Conservation (phyloP, 2,113 vertebrate genomes). For the Prochilodus magdalenae region DNA sequence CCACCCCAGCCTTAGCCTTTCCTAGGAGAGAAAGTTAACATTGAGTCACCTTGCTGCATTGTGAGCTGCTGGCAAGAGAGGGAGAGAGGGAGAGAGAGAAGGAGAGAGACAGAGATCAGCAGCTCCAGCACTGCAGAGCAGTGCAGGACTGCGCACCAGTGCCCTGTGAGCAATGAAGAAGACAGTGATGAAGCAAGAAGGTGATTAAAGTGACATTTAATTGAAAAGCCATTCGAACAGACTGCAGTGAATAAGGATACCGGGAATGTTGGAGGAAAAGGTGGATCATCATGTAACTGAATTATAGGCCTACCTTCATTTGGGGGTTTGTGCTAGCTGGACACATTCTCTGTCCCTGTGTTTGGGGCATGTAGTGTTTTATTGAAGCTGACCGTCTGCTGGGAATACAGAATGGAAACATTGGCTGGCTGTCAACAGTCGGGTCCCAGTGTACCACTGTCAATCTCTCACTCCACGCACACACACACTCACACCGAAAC, state of each 20-base stretch:
- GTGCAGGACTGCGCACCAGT: conserved; percentile 61
- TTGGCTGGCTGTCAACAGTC: conserved; percentile 15
- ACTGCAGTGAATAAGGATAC: background rate
- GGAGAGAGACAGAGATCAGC: conserved; percentile 66
- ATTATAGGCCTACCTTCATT: conserved; percentile 24
- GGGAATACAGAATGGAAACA: background rate
- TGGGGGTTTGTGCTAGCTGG: conserved; percentile 1
- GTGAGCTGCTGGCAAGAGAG: conserved; percentile 71
- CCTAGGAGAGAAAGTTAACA: conserved; percentile 73
- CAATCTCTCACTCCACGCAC: background rate
- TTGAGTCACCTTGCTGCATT: conserved; percentile 83
- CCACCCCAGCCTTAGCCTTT: conserved; percentile 53
- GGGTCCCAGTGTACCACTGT: background rate
- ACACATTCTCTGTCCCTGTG: conserved; percentile 3
- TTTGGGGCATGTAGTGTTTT: conserved; percentile 16
- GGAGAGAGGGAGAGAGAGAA: conserved; percentile 66
- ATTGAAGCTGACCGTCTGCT: background rate
- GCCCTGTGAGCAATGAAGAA: conserved; percentile 11
- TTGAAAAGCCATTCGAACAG: background rate
- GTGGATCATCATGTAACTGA: background rate
- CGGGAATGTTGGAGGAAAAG: conserved; percentile 11
- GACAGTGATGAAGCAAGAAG: conserved; percentile 42
- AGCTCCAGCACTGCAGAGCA: conserved; percentile 68
- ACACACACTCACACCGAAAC: background rate
- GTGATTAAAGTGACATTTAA: conserved; percentile 20